Percentiles rank a stretch among this genome's conserved stretches.
Conservation (phyloP, 2,113 vertebrate genomes). For the Setophaga coronata region DNA sequence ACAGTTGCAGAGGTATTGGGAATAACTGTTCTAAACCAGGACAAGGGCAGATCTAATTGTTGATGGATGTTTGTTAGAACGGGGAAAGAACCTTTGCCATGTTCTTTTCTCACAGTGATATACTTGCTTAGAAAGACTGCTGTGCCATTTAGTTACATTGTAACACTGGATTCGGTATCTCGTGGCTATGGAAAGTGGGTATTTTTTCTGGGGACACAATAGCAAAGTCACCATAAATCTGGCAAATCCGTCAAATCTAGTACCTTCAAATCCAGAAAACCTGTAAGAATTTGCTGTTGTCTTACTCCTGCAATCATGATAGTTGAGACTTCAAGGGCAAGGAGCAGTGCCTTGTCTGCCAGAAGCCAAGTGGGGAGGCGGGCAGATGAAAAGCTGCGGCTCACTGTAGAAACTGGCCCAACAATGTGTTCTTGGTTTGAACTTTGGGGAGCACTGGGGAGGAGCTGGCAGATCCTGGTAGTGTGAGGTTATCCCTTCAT, state of each 20-base stretch:
- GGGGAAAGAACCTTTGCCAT: background rate
- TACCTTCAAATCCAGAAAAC: background rate
- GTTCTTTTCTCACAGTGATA: background rate
- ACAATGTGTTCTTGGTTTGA: background rate
- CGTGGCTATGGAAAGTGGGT: fast-evolving
- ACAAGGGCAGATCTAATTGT: background rate
- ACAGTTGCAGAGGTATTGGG: background rate
- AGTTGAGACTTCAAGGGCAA: background rate
- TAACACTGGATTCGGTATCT: background rate
- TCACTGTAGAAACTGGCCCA: background rate
- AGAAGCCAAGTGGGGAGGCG: background rate
- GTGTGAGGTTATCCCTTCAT: background rate
- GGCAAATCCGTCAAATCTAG: background rate
- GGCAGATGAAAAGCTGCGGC: fast-evolving
- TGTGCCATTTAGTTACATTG: background rate
- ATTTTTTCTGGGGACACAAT: background rate
- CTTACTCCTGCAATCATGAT: background rate
- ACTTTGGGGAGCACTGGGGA: background rate
- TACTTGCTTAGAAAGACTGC: background rate
- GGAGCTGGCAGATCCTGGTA: background rate
- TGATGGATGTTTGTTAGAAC: background rate
- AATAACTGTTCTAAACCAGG: background rate
- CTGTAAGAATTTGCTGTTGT: background rate
- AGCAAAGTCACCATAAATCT: background rate
- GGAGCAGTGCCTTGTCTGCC: background rate